A percentile compares a stretch with the other conserved stretches of the same genome.
Conservation (phyloP, 2,113 vertebrate genomes). For the Verasper variegatus region DNA sequence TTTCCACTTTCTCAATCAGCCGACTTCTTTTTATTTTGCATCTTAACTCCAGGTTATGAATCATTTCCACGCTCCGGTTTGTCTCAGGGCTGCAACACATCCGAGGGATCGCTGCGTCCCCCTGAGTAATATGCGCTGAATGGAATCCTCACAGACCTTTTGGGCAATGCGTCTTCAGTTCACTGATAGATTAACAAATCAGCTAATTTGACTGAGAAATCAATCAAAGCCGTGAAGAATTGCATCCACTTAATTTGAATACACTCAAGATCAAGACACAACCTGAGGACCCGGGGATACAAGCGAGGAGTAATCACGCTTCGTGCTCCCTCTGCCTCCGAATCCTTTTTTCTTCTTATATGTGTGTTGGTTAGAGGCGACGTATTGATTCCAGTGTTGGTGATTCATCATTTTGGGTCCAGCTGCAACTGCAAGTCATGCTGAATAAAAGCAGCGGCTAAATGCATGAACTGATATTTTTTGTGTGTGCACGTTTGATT, state of each 20-base stretch:
- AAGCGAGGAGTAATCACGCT: neutral
- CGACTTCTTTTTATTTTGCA: neutral
- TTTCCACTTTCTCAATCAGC: neutral
- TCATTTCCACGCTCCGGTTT: neutral
- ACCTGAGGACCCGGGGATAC: neutral
- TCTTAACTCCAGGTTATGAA: neutral
- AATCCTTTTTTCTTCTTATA: slow-evolving; percentile 1
- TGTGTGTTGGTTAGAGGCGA: neutral
- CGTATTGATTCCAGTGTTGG: slow-evolving; percentile 16
- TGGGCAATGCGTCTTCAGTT: slow-evolving; percentile 47
- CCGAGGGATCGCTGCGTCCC: neutral
- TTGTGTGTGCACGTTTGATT: neutral
- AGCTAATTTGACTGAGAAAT: slow-evolving; percentile 55
- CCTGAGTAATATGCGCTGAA: slow-evolving; percentile 22
- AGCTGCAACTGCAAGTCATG: neutral
- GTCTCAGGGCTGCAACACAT: neutral
- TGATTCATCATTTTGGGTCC: slow-evolving; percentile 35
- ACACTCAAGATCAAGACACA: slow-evolving; percentile 11
- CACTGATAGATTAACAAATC: slow-evolving; percentile 54
- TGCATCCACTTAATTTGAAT: slow-evolving; percentile 34
- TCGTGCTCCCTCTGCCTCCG: neutral
- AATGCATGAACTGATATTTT: neutral
- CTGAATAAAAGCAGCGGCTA: slow-evolving; percentile 2
- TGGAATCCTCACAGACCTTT: neutral
- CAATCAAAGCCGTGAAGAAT: slow-evolving; percentile 52